phyloP scores from a whole-genome alignment of 2,888 invertebrate species.

The Agrilus mali region DNA sequence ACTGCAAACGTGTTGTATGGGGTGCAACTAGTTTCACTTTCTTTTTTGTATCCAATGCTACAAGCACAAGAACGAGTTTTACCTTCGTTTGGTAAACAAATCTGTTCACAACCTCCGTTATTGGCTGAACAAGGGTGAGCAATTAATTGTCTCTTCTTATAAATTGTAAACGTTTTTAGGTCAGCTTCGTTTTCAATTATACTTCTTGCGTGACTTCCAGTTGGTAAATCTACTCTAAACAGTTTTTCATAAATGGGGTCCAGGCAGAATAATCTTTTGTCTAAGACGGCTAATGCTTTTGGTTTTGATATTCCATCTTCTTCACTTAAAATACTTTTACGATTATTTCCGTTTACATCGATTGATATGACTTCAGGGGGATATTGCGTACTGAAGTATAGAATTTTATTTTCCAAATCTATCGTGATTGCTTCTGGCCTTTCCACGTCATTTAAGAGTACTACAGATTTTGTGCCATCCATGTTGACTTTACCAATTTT shows the following conservation, averaged over 20 bases:
- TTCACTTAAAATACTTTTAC: constrained; percentile 53
- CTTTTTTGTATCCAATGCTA: constrained; percentile 75
- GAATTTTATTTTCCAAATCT: constrained; percentile 64
- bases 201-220: constrained; percentile 61
- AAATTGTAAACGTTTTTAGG: constrained; percentile 74
- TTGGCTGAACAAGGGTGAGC: constrained; percentile 75
- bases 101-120: constrained; percentile 90
- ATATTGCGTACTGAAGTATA: constrained; percentile 80
- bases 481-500: constrained; percentile 87
- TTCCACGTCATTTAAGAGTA: constrained; percentile 58
- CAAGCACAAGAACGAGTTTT: constrained; percentile 75
- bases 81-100: constrained; percentile 79
- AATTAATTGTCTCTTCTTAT: constrained; percentile 67
- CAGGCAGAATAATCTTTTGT: constrained; percentile 71
- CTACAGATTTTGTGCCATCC: constrained; percentile 74
- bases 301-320: constrained; percentile 63
- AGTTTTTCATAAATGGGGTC: constrained; percentile 86
- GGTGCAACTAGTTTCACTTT: constrained; percentile 62
- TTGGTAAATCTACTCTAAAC: constrained; percentile 68
- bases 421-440: constrained; percentile 76
- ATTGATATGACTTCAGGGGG: constrained; percentile 61
- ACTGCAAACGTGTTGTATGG: constrained; percentile 85
- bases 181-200: constrained; percentile 80
- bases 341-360: constrained; percentile 58
- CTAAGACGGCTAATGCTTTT: constrained; percentile 69